These are phyloP conservation scores for Dendropsophus ebraccatus DNA, from an alignment of 2,113 vertebrate species.

Conservation along the genomic window DNA sequence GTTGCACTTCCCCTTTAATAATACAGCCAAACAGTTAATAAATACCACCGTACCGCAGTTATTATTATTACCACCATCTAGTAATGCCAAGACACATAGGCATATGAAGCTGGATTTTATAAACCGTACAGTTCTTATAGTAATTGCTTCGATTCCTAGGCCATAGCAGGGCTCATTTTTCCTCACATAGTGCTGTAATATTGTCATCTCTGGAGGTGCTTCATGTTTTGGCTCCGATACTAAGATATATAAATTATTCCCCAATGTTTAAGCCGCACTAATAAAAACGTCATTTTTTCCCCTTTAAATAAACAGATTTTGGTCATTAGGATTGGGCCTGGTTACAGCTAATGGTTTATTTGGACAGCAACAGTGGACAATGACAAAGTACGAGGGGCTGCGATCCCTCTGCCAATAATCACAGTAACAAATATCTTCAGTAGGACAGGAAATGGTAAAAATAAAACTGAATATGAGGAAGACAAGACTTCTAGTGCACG, in stretches of 20 bases:
- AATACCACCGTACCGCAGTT: neutral
- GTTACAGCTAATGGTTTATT: conserved; percentile 30
- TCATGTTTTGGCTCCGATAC: neutral
- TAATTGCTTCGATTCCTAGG: neutral
- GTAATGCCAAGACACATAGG: neutral
- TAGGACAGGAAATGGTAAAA: too few species aligned
- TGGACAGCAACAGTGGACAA: neutral
- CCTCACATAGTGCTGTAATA: neutral
- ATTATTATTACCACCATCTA: neutral
- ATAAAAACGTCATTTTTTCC: conserved; percentile 19
- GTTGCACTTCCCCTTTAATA: too few species aligned
- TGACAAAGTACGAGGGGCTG: neutral
- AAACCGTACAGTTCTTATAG: neutral
- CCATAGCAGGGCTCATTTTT: neutral
- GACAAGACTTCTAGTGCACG: neutral
- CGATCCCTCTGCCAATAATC: neutral
- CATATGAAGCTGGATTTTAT: neutral
- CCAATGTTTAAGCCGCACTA: neutral
- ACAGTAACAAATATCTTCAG: neutral
- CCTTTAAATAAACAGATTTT: neutral
- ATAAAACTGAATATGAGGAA: neutral
- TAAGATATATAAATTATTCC: conserved; percentile 4
- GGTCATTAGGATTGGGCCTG: neutral
- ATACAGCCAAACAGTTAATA: neutral
- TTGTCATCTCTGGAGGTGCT: neutral